A percentile compares a stretch with the other conserved stretches of the same genome.
phyloP scores from a whole-genome alignment of 2,888 invertebrate species.

The Ferrisia virgata region DNA sequence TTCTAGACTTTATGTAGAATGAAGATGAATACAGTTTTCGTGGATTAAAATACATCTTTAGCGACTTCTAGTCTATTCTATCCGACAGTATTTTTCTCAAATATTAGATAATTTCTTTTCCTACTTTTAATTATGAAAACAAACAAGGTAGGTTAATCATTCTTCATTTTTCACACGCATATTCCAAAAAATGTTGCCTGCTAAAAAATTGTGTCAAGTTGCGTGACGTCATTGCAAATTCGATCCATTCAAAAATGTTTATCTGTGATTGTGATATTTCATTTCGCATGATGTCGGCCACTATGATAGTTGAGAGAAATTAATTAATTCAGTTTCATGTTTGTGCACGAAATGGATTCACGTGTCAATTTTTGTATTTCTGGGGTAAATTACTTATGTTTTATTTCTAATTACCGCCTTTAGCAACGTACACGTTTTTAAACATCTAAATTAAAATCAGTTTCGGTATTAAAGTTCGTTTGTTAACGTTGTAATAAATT shows the following conservation, averaged over 20 bases:
- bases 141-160: background rate
- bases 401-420: constrained; percentile 9
- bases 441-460: background rate
- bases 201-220: background rate
- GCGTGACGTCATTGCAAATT: background rate
- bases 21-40: too few relatives aligned
- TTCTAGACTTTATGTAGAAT: too few relatives aligned
- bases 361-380: constrained; percentile 27
- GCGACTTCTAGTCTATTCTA: too few relatives aligned
- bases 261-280: constrained; percentile 17
- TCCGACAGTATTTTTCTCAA: too few relatives aligned
- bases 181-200: background rate
- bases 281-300: constrained; percentile 25
- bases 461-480: constrained; percentile 19
- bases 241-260: background rate
- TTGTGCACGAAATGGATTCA: constrained; percentile 33
- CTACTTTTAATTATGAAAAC: too few relatives aligned
- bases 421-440: background rate
- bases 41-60: too few relatives aligned
- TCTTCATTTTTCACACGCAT: too few relatives aligned
- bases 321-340: constrained; percentile 33
- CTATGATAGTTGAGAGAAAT: background rate
- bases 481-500: constrained; percentile 20
- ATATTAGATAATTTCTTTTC: too few relatives aligned
- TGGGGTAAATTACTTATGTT: constrained; percentile 23